Conservation (phyloP, 2,113 vertebrate species). For the Camelus bactrianus region DNA sequence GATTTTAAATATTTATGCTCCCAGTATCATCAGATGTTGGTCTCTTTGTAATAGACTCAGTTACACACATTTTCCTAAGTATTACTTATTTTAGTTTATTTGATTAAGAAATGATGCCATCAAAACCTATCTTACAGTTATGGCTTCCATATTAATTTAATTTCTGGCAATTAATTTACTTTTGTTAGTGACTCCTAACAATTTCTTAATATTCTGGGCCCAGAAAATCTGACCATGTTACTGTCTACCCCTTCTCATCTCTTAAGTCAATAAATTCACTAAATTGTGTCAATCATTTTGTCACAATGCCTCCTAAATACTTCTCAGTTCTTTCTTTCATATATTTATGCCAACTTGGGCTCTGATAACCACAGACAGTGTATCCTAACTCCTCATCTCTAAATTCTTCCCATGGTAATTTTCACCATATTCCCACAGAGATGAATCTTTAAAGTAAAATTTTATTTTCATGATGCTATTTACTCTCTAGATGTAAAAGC, state of each 20-base stretch:
- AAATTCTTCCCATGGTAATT: background rate
- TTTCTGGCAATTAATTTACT: background rate
- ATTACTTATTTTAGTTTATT: background rate
- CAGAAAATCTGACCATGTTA: background rate
- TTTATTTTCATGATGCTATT: background rate
- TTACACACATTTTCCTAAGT: background rate
- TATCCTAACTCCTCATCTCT: background rate
- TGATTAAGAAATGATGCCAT: background rate
- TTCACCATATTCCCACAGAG: background rate
- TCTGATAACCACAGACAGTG: background rate
- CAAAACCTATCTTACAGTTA: background rate
- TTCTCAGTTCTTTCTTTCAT: background rate
- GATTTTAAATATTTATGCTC: background rate
- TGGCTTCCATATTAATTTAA: background rate
- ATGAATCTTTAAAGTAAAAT: background rate
- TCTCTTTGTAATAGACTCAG: background rate
- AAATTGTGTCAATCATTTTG: background rate
- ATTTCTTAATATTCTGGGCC: background rate
- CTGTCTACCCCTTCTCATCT: background rate
- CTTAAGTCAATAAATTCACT: background rate
- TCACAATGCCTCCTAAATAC: background rate
- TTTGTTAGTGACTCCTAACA: background rate
- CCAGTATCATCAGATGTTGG: background rate
- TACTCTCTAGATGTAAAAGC: background rate
- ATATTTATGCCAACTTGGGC: background rate